These are phyloP conservation scores for Barypeithes pellucidus DNA, from an alignment of 2,888 invertebrate species.

Conservation along the genomic window DNA sequence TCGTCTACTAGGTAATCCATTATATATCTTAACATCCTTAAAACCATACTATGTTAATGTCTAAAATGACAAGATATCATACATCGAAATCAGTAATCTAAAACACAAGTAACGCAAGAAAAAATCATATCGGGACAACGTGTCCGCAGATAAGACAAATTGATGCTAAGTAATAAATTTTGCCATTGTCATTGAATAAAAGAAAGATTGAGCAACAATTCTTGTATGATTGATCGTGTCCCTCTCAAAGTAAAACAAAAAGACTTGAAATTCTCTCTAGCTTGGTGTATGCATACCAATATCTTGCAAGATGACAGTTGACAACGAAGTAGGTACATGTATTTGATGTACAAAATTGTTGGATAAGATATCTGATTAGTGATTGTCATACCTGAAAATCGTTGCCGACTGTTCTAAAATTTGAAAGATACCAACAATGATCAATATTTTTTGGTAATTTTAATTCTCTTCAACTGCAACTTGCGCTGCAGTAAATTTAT, in stretches of 20 bases:
- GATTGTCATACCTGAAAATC: conserved; percentile 47
- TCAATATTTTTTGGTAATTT: too few species aligned
- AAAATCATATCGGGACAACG: conserved; percentile 49
- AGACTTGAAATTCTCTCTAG: conserved; percentile 47
- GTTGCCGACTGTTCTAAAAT: conserved; percentile 46
- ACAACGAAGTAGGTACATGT: conserved; percentile 52
- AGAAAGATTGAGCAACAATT: conserved; percentile 52
- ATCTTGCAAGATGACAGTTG: conserved; percentile 54
- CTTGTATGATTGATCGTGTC: conserved; percentile 54
- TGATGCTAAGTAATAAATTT: conserved; percentile 55
- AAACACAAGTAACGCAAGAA: conserved; percentile 52
- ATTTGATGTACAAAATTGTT: conserved; percentile 55
- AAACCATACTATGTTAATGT: conserved; percentile 51
- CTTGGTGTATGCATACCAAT: conserved; percentile 52
- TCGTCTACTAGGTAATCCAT: conserved; percentile 50
- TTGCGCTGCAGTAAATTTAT: too few species aligned
- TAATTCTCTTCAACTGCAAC: too few species aligned
- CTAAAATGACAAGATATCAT: conserved; percentile 53
- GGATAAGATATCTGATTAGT: conserved; percentile 53
- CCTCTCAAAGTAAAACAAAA: conserved; percentile 51
- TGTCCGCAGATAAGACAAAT: conserved; percentile 55
- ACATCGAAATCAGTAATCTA: conserved; percentile 53
- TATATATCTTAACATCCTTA: conserved; percentile 44
- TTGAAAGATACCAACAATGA: too few species aligned
- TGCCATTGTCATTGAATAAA: conserved; percentile 55